Evolutionary conservation across 2,113 vertebrate species (phyloP), one percentile per base, ranked within the genome.

Genomic region (Gallinago paraguaiae): DNA sequence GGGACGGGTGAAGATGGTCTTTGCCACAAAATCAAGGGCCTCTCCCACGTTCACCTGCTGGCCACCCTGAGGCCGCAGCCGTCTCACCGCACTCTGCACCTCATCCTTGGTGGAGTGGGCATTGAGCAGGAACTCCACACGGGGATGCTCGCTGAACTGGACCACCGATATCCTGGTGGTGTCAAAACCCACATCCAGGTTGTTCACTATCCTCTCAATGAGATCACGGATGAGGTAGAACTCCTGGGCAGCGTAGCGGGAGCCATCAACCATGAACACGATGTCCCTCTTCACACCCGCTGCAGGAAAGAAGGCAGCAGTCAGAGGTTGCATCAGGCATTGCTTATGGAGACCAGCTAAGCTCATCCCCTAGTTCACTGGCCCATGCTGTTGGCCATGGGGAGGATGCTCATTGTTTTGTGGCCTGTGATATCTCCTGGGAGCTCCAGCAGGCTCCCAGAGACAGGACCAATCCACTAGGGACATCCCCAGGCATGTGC

Each of bases 211-310:
- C 94, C 97, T 98, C 90, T 92, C 96, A 6, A 99, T 98, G 97
- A 99, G 98, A 16, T 98, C 94, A 1, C 98, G 98, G 60, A 99
- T 69, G 31, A 98, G 93, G 91, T 96, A 93, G 75, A 99, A 99
- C 65, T 99, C 98, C 22, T 95, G 96, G 13, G 95, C 94, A 0
- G 98, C 97, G 0, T 93, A 96, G 53, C 98, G 98, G 46, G 99
- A 98, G 39, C 99, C 99, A 2, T 99, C 99, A 27, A 99, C 97
- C 61, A 99, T 98, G 96, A 99, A 99, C 19, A 99, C 99, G 0
- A 99, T 83, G 2, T 99, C 99, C 82, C 97, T 98, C 96, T 98
- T 99, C 91, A 92, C 95, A 39, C 98, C 98, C 37, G 5, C 98
- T 98, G 94, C 5, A 9, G 82, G 90, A 87, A 33, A 83, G 59